Evolutionary conservation across 1,140 invertebrate genomes (phyloP).

Genomic region (Caenorhabditis inopinata): DNA sequence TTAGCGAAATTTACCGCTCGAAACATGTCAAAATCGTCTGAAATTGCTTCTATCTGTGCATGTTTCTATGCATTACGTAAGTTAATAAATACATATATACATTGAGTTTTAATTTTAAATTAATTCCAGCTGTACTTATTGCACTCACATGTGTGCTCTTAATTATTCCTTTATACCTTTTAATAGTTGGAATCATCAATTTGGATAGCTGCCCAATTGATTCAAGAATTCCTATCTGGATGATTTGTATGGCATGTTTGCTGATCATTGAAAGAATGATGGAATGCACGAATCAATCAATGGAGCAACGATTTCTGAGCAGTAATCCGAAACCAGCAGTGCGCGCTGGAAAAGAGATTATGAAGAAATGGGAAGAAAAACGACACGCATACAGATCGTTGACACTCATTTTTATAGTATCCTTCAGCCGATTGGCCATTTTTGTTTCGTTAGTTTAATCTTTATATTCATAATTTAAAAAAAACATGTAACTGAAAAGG

Average conservation of each 20-base stretch:
- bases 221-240: slow-evolving; percentile 12
- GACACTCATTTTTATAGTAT: neutral
- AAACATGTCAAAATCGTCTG: too few relatives aligned
- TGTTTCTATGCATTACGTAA: too few relatives aligned
- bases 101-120: too few relatives aligned
- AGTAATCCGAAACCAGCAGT: neutral
- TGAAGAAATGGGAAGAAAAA: neutral
- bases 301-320: neutral
- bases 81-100: too few relatives aligned
- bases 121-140: too few relatives aligned
- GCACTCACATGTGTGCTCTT: too few relatives aligned
- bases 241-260: neutral
- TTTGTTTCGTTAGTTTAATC: slow-evolving; percentile 5
- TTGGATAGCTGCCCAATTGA: neutral
- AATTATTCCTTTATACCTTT: neutral
- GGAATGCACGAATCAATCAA: neutral
- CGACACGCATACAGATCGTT: neutral
- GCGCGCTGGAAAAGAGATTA: neutral
- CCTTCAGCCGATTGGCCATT: neutral
- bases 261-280: slow-evolving; percentile 11
- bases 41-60: too few relatives aligned
- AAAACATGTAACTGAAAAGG: too few relatives aligned
- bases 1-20: too few relatives aligned
- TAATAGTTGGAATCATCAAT: neutral
- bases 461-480: too few relatives aligned